Evolutionary conservation across 2,888 invertebrate species (phyloP).

Genomic region (Papilio demoleus): DNA sequence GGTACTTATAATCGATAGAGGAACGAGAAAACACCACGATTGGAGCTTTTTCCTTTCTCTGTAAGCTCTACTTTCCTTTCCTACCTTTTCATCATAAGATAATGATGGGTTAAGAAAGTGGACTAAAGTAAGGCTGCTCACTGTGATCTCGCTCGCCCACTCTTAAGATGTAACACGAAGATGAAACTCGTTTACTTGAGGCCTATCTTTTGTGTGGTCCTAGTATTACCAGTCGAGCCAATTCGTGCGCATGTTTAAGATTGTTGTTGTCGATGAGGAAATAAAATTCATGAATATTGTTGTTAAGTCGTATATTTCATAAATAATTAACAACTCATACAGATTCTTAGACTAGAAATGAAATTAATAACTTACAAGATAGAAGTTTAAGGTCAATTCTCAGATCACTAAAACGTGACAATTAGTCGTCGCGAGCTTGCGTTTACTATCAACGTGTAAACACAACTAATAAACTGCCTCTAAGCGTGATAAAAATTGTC

Average conservation of each 20-base stretch:
- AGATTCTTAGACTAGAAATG: slow-evolving; percentile 57
- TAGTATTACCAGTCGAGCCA: no score
- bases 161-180: no score
- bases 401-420: slow-evolving; percentile 17
- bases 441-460: slow-evolving; percentile 19
- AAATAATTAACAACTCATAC: slow-evolving; percentile 46
- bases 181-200: no score
- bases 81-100: no score
- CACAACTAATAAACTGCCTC: slow-evolving; percentile 3
- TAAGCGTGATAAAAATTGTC: slow-evolving; percentile 24
- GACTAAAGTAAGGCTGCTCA: no score
- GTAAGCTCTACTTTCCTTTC: no score
- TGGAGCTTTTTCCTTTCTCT: no score
- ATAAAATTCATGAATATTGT: background rate
- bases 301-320: slow-evolving; percentile 44
- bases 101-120: no score
- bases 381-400: slow-evolving; percentile 17
- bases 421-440: background rate
- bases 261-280: background rate
- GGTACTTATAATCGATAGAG: no score
- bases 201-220: no score
- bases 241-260: background rate
- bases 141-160: no score
- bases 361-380: slow-evolving; percentile 41
- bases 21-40: no score